Evolutionary conservation across 1,140 invertebrate species (phyloP).

Genomic region (Himalopsyche phryganea): DNA sequence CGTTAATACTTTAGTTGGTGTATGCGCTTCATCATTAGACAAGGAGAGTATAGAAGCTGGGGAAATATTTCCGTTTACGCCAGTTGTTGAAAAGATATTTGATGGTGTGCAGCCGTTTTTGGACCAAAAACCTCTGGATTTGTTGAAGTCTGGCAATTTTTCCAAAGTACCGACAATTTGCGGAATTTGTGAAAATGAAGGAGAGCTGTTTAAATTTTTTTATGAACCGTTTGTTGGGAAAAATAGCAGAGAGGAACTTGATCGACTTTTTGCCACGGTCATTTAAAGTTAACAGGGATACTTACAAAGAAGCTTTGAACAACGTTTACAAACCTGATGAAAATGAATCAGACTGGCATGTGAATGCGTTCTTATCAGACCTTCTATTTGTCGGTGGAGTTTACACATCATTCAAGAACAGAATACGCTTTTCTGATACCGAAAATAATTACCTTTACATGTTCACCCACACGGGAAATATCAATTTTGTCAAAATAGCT

Average conservation of each 20-base stretch:
- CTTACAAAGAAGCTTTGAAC: constrained; percentile 38
- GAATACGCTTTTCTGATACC: constrained; percentile 24
- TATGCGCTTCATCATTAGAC: constrained; percentile 36
- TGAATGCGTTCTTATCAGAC: constrained; percentile 45
- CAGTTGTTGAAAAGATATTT: constrained; percentile 40
- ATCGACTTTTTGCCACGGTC: constrained; percentile 39
- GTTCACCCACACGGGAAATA: constrained; percentile 43
- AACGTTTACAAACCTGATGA: constrained; percentile 38
- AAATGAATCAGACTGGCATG: constrained; percentile 35
- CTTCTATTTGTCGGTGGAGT: constrained; percentile 44
- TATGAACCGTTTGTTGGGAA: constrained; percentile 33
- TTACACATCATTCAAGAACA: constrained; percentile 35
- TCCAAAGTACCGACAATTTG: constrained; percentile 43
- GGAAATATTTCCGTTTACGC: constrained; percentile 45
- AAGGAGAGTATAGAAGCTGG: constrained; percentile 36
- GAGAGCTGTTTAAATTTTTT: constrained; percentile 37
- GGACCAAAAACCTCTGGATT: constrained; percentile 39
- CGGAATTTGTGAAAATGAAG: constrained; percentile 44
- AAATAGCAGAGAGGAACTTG: constrained; percentile 38
- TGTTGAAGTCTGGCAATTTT: constrained; percentile 40
- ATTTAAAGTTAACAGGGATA: constrained; percentile 37
- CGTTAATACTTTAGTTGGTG: constrained; percentile 38
- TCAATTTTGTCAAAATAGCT: constrained; percentile 45
- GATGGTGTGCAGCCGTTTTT: constrained; percentile 46
- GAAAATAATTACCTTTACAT: constrained; percentile 41